Conservation (phyloP, 2,113 vertebrate species). For the Python bivittatus region DNA sequence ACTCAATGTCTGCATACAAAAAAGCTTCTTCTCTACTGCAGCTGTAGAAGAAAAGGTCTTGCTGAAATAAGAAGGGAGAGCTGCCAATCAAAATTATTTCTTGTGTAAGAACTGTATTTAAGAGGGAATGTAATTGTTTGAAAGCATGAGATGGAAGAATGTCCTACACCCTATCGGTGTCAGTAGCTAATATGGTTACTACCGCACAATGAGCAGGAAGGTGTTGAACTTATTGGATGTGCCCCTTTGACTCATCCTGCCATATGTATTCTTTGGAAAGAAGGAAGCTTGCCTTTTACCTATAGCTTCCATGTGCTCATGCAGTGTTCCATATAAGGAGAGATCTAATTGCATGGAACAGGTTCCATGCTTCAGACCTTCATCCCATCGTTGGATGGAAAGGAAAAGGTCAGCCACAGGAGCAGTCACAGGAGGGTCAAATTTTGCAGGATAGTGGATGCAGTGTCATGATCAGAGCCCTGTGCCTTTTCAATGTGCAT, state of each 20-base stretch:
- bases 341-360: not conserved
- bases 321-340: not conserved
- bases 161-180: accelerated
- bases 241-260: not conserved
- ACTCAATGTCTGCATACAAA: not conserved
- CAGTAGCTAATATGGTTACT: not conserved
- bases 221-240: not conserved
- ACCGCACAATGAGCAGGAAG: not conserved
- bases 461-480: not conserved
- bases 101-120: not conserved
- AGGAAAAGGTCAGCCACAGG: not conserved
- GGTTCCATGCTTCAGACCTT: not conserved
- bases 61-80: slow-evolving; percentile 11
- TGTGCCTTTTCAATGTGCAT: not conserved
- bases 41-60: slow-evolving; percentile 16
- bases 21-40: slow-evolving; percentile 33
- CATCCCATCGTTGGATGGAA: not conserved
- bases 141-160: not conserved
- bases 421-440: not conserved
- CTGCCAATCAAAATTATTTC: not conserved
- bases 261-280: not conserved
- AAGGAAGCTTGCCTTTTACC: not conserved
- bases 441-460: not conserved
- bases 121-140: not conserved
- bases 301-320: not conserved